These are phyloP conservation scores for Mus minutoides DNA, from an alignment of 2,797 vertebrate genomes.

Conservation along the genomic window DNA sequence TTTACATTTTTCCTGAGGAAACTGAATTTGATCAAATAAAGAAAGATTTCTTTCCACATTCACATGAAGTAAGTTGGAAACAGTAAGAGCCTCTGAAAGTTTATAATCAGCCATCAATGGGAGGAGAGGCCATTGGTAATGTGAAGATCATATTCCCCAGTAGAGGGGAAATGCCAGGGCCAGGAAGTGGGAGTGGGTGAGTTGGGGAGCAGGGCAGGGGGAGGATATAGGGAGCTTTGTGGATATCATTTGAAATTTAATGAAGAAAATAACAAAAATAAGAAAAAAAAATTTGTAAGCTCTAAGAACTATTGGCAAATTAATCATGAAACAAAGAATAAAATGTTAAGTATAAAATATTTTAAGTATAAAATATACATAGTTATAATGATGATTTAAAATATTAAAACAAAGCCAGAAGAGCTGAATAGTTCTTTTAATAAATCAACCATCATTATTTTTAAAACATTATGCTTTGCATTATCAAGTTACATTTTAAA, in stretches of 20 bases:
- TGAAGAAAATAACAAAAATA: too few species aligned
- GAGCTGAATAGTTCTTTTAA: neutral
- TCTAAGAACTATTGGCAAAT: neutral
- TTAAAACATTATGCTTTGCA: neutral
- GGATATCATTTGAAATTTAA: too few species aligned
- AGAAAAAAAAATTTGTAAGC: too few species aligned
- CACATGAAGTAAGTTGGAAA: neutral
- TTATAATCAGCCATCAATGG: too few species aligned
- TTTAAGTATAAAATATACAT: neutral
- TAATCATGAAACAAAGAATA: neutral
- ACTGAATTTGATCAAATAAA: neutral
- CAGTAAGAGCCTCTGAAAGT: rapidly evolving
- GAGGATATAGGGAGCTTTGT: too few species aligned
- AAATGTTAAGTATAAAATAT: neutral
- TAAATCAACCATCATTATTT: neutral
- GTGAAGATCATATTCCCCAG: too few species aligned
- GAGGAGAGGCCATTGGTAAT: too few species aligned
- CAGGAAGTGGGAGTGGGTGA: too few species aligned
- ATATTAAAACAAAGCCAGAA: neutral
- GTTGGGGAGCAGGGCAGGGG: too few species aligned
- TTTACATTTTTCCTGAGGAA: neutral
- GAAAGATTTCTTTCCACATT: neutral
- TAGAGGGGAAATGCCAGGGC: too few species aligned
- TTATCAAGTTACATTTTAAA: neutral
- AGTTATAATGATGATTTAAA: neutral